phyloP scores from a whole-genome alignment of 2,797 vertebrate species.

The Halcyon chelicuti region DNA sequence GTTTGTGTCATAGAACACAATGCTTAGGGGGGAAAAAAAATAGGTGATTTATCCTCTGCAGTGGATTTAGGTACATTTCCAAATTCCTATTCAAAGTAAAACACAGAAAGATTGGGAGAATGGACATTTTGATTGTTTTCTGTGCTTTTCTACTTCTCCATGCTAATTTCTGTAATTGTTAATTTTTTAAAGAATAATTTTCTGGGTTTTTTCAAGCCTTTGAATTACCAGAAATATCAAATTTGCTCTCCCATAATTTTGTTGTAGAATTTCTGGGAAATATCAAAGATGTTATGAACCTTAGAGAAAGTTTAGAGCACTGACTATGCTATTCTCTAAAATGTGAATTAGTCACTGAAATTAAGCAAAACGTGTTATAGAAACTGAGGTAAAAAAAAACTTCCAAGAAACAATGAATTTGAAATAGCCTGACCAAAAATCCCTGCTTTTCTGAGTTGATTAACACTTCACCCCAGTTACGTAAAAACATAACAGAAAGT shows the following conservation, averaged over 20 bases:
- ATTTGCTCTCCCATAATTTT: not conserved
- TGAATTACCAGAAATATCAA: not conserved
- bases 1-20: not conserved
- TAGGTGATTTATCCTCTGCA: not conserved
- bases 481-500: constrained; percentile 7
- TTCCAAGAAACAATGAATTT: not conserved
- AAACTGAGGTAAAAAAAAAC: not conserved
- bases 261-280: not conserved
- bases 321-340: constrained; percentile 7
- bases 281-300: not conserved
- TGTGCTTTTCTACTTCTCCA: not conserved
- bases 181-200: not conserved
- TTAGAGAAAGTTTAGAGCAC: not conserved
- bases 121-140: not conserved
- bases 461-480: not conserved
- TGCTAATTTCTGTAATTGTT: not conserved
- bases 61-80: constrained; percentile 15
- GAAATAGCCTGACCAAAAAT: constrained; percentile 16
- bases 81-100: constrained; percentile 19
- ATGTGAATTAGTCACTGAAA: constrained; percentile 24
- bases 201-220: not conserved
- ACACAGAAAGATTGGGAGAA: not conserved
- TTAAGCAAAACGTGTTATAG: not conserved
- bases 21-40: not conserved
- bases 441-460: not conserved